phyloP scores from a whole-genome alignment of 2,888 invertebrate species.

The Brachylomia viminalis region DNA sequence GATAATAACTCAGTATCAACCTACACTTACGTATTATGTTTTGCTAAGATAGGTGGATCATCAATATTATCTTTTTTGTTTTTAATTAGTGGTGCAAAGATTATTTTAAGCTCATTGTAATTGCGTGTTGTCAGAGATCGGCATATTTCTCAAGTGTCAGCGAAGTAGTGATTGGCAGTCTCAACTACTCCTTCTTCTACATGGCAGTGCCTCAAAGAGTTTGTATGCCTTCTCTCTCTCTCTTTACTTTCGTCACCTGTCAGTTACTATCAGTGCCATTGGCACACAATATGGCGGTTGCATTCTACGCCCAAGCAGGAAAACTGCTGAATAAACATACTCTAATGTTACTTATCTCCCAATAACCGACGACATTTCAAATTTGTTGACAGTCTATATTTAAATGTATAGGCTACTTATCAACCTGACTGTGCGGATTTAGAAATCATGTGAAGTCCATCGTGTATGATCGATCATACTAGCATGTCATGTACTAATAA shows the following conservation, averaged over 20 bases:
- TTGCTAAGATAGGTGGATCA: constrained; percentile 59
- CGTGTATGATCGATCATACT: constrained; percentile 36
- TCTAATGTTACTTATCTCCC: neutral
- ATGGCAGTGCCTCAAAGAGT: neutral
- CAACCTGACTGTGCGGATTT: constrained; percentile 3
- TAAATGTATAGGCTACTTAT: constrained; percentile 35
- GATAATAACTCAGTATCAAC: constrained; percentile 47
- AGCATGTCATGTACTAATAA: constrained; percentile 22
- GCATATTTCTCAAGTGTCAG: constrained; percentile 4
- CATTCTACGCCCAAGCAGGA: too few relatives aligned
- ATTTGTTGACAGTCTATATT: constrained; percentile 19
- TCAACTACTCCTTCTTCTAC: neutral
- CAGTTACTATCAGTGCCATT: neutral
- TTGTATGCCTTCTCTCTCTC: too few relatives aligned
- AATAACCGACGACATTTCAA: constrained; percentile 6
- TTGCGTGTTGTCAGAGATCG: constrained; percentile 35
- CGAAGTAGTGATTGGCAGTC: neutral
- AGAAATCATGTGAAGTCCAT: constrained; percentile 41
- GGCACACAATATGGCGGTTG: neutral
- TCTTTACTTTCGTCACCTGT: neutral
- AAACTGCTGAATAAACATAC: neutral
- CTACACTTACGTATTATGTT: constrained; percentile 56
- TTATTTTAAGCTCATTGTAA: constrained; percentile 38
- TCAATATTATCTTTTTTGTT: constrained; percentile 55
- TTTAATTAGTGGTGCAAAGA: constrained; percentile 40